Evolutionary conservation across 2,113 vertebrate species (phyloP), one percentile per base, ranked within the genome.

Genomic region (Syngnathus floridae): DNA sequence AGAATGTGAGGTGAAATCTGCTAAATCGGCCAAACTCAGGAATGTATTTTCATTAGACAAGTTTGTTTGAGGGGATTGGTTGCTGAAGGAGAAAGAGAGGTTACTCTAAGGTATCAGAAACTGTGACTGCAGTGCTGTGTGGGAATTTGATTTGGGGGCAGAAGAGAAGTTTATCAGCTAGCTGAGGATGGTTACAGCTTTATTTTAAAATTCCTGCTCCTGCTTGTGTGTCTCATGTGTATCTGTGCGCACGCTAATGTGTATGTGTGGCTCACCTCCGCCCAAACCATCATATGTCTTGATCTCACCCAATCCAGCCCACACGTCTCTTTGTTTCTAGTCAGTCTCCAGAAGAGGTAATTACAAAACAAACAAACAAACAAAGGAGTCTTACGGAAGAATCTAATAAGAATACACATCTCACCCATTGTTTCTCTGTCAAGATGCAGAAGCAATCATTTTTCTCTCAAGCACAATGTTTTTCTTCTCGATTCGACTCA

Each of bases 331-430:
- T 73, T 76, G 69, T 79, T 82, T 76, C 66, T 76, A 71, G 76
- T 81, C 77, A 70, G 66, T 74, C 65, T 85, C 74, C 67, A 73
- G 73, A 60, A 80, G 81, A 76, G 65, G 76, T 84, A 85, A 88
- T 87, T 88, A 84, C 77, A 52, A 70, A 78, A 67, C 71, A 68
- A 63, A 56, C 66, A 82, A 80, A 83, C 76, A 66, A 52, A 61
- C 70, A 72, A 78, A 31, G 26, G 26, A 31, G 26, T 71, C 78
- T 79, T 69, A 70, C 75, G 74, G 72, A 86, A 82, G 79, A 75
- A 69, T 72, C 82, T 89, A 80, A 84, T 79, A 70, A 8, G 55
- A 63, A 58, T 41, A 70, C 74, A 74, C 74, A 74, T 72, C 83
- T 69, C 55, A 62, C 66, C 65, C 76, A 75, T 64, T 71, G 76